phyloP scores from a whole-genome alignment of 2,797 vertebrate species.

The Hippopotamyrus pictus region DNA sequence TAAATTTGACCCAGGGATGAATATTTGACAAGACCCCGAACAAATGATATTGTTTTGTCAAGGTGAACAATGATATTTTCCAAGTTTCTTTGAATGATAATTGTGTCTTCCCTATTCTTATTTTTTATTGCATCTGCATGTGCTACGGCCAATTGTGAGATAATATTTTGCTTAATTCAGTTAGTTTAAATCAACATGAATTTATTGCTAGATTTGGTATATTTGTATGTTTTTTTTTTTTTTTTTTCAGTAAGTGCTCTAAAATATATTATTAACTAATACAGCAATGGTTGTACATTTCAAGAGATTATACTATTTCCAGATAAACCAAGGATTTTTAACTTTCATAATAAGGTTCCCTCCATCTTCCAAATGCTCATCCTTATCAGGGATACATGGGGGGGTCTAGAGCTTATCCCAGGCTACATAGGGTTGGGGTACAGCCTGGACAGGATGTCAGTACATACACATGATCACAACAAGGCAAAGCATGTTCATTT shows the following conservation, averaged over 20 bases:
- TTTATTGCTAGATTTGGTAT: neutral
- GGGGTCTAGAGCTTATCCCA: neutral
- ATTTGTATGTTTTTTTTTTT: neutral
- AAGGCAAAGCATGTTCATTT: neutral
- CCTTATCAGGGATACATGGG: neutral
- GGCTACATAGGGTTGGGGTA: neutral
- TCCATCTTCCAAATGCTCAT: neutral
- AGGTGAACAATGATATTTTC: neutral
- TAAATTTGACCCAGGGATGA: neutral
- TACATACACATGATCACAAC: neutral
- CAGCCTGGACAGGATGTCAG: neutral
- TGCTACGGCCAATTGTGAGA: neutral
- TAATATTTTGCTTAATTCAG: neutral
- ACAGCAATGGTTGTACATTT: neutral
- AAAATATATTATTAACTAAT: neutral
- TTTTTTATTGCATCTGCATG: neutral
- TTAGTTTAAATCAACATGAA: neutral
- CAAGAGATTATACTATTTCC: neutral
- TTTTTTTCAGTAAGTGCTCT: neutral
- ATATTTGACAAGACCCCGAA: neutral
- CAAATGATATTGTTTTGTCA: neutral
- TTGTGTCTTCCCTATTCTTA: neutral
- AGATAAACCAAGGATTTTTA: neutral
- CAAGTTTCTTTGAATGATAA: neutral
- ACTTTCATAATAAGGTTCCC: neutral